A percentile compares a stretch with the other conserved stretches of the same genome.
Conservation (phyloP, 2,888 invertebrate genomes). For the Melieria omissa region DNA sequence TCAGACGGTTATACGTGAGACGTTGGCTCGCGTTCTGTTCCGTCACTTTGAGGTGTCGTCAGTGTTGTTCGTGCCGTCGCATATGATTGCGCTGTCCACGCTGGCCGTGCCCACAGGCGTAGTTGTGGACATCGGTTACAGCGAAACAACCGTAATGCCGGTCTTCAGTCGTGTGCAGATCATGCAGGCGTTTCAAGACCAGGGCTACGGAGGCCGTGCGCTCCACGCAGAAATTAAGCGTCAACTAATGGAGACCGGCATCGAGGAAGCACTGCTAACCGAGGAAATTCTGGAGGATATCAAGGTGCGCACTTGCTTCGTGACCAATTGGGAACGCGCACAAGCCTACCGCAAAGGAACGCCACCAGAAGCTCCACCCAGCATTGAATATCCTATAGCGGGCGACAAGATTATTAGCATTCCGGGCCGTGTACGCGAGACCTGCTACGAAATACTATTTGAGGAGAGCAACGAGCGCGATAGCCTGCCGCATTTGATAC, state of each 20-base stretch:
- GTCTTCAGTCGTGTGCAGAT: conserved; percentile 90
- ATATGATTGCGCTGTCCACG: conserved; percentile 84
- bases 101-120: conserved; percentile 85
- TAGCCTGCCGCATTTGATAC: conserved; percentile 84
- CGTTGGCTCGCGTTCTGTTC: conserved; percentile 91
- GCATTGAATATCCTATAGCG: conserved; percentile 75
- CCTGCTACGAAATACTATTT: conserved; percentile 86
- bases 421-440: conserved; percentile 80
- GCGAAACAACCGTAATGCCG: conserved; percentile 84
- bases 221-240: conserved; percentile 74
- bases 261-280: conserved; percentile 66
- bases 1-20: conserved; percentile 84
- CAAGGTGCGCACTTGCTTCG: conserved; percentile 88
- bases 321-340: conserved; percentile 79
- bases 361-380: conserved; percentile 69
- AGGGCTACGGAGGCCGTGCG: conserved; percentile 80
- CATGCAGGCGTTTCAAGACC: conserved; percentile 84
- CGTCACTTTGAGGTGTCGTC: conserved; percentile 90
- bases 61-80: conserved; percentile 84
- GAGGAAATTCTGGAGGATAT: conserved; percentile 79
- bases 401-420: conserved; percentile 74
- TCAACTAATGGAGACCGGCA: conserved; percentile 68
- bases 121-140: conserved; percentile 88
- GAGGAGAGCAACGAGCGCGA: conserved; percentile 84
- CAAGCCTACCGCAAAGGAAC: conserved; percentile 66